Evolutionary conservation across 2,888 invertebrate genomes (phyloP), one percentile per base, ranked within the genome.

Genomic region (Acronicta alni): DNA sequence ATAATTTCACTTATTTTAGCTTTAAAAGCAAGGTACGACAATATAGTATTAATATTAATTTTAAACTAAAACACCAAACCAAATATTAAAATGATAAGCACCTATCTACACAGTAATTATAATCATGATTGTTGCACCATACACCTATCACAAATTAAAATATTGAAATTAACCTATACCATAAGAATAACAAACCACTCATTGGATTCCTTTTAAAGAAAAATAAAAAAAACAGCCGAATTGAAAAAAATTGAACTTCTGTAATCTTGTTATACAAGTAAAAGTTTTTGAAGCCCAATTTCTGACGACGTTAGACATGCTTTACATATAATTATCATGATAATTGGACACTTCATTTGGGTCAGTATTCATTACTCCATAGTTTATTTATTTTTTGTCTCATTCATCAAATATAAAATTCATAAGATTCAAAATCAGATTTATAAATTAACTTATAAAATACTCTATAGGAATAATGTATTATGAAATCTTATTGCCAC

Each of bases 61-160:
- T 49, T 26, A 57, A 68, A 57, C 15, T 43, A 53, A 73, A 68
- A 74, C 57, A 67, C 57, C 56, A 57, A 62, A 72, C 61, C 63
- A 59, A 44, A 30, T 47, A 61, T 58, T 55, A 55, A 57, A 59
- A 67, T 66, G 69, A 70, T 72, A 75, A 82, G 79, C 78, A 79
- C 67, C 61, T 76, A 67, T 64, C 15, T 42, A 58, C 63, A 65
- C 60, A 51, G 45, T 56, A 57, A 64, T 57, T 52, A 47, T 30
- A 61, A 61, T 35, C 7, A 35, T 35, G n/a, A 35, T 61, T 72
- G 72, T 66, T 60, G 66, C 78, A 77, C 66, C 75, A 62, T 47
- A 62, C 45, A 57, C 62, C 60, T 56, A 66, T 74, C 65, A 71
- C 75, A 63, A 67, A 67, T 58, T 43, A 71, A 48, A 63, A 64